Evolutionary conservation across 2,888 invertebrate genomes (phyloP).

Genomic region (Nematopogon swammerdamellus): DNA sequence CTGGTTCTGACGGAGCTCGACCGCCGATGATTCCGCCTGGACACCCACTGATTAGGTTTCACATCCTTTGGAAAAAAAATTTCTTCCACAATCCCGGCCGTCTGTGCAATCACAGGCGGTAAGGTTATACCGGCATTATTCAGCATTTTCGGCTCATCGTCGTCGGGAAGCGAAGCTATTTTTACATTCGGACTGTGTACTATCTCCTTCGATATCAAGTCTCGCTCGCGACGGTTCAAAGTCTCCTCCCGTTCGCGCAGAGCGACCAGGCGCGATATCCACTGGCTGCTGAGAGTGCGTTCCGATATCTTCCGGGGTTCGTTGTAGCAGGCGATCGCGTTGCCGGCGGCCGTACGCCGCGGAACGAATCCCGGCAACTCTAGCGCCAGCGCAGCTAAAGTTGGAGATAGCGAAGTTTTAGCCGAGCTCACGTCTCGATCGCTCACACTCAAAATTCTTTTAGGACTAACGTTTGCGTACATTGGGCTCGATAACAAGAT

Average conservation of each 20-base stretch:
- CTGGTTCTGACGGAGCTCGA: constrained; percentile 24
- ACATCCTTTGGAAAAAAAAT: no score
- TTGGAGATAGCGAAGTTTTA: constrained; percentile 33
- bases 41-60: constrained; percentile 13
- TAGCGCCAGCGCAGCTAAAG: constrained; percentile 40
- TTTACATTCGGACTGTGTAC: constrained; percentile 34
- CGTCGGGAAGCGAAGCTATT: constrained; percentile 14
- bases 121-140: constrained; percentile 36
- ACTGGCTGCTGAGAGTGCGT: constrained; percentile 52
- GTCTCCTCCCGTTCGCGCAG: constrained; percentile 50
- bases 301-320: constrained; percentile 50
- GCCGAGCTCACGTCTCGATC: constrained; percentile 20
- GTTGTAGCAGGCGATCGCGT: constrained; percentile 23
- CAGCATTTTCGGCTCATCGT: constrained; percentile 11
- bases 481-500: constrained; percentile 29
- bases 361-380: constrained; percentile 49
- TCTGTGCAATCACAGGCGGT: constrained; percentile 29
- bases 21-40: constrained; percentile 28
- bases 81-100: constrained; percentile 16
- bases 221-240: constrained; percentile 47
- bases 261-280: constrained; percentile 53
- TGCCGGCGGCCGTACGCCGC: constrained; percentile 29
- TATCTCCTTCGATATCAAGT: constrained; percentile 42
- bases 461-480: constrained; percentile 32
- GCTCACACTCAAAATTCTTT: background rate